Percentiles rank a stretch among this genome's conserved stretches.
Conservation (phyloP, 2,113 vertebrate species). For the Gymnorhina tibicen region DNA sequence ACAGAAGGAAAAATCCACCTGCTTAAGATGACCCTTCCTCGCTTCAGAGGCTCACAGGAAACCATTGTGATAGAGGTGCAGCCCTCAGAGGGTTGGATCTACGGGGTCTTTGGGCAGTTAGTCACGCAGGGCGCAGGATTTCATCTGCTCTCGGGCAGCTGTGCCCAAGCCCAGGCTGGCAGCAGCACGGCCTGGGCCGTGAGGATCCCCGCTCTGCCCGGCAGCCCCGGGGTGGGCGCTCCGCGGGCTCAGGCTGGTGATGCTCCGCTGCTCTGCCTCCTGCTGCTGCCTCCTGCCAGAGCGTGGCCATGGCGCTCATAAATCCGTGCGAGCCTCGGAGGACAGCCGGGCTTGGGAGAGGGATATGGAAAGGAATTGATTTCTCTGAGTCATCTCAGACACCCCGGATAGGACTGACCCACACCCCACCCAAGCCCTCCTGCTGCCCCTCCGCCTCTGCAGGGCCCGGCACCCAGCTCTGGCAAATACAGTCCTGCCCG, state of each 20-base stretch:
- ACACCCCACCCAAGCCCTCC: not conserved
- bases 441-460: too few species aligned
- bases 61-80: accelerated
- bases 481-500: not conserved
- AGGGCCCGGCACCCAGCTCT: accelerated
- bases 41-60: not conserved
- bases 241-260: accelerated
- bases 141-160: not conserved
- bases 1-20: accelerated
- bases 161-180: not conserved
- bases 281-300: not conserved
- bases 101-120: not conserved
- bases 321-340: not conserved
- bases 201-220: not conserved
- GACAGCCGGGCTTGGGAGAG: accelerated
- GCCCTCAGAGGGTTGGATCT: not conserved
- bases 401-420: not conserved
- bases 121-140: not conserved
- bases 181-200: accelerated
- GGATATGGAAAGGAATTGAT: not conserved
- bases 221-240: accelerated
- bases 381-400: not conserved
- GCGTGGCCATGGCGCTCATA: not conserved
- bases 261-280: not conserved
- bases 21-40: not conserved